Evolutionary conservation across 2,113 vertebrate species (phyloP).

Genomic region (Himantopus leucocephalus): DNA sequence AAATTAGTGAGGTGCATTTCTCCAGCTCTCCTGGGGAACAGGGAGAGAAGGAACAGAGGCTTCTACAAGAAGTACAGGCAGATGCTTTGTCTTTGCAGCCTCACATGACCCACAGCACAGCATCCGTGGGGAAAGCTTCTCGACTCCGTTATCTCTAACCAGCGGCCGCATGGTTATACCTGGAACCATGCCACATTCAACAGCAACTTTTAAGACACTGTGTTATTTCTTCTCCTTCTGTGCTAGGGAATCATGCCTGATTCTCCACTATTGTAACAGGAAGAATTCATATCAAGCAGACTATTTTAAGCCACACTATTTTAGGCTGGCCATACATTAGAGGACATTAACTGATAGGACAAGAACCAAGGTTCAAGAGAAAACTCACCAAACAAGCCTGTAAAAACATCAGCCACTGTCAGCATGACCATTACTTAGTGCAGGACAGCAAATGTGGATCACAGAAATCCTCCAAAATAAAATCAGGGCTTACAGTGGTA

Average conservation of each 20-base stretch:
- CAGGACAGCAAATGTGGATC: not conserved
- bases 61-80: not conserved
- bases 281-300: not conserved
- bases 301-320: conserved; percentile 31
- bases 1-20: not conserved
- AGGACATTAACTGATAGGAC: not conserved
- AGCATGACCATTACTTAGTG: not conserved
- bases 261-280: not conserved
- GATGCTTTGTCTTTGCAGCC: not conserved
- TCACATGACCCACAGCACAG: not conserved
- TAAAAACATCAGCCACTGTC: not conserved
- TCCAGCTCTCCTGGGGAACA: not conserved
- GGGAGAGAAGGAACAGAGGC: not conserved
- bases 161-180: not conserved
- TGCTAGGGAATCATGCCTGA: not conserved
- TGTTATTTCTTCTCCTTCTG: conserved; percentile 8
- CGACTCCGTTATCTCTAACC: not conserved
- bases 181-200: not conserved
- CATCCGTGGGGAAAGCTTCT: not conserved
- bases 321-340: not conserved
- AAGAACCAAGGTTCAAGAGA: not conserved
- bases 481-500: not conserved
- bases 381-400: not conserved
- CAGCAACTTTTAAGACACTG: not conserved
- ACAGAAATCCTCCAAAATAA: not conserved